These are phyloP conservation scores for Steromphala cineraria DNA, from an alignment of 2,888 invertebrate genomes.

Conservation along the genomic window DNA sequence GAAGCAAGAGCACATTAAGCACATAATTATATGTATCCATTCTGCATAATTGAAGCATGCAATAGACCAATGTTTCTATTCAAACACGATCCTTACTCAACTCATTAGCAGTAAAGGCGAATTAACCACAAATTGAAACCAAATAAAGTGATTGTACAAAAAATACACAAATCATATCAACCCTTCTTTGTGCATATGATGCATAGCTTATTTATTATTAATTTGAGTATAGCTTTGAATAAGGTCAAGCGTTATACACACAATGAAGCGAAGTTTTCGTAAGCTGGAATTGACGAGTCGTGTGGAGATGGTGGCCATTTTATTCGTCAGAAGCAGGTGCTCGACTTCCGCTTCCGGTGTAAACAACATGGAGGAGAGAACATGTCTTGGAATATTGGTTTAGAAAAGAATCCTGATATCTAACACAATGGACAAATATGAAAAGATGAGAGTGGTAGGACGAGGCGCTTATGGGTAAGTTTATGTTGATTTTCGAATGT, in stretches of 20 bases:
- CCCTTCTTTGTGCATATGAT: too few species aligned
- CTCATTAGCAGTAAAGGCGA: too few species aligned
- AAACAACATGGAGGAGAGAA: not conserved
- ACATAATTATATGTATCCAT: too few species aligned
- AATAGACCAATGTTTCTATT: too few species aligned
- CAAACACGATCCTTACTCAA: too few species aligned
- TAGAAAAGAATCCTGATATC: not conserved
- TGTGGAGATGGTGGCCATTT: constrained; percentile 16
- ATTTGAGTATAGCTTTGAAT: too few species aligned
- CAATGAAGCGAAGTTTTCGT: constrained; percentile 1
- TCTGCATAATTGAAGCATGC: too few species aligned
- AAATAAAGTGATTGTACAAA: too few species aligned
- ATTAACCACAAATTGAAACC: too few species aligned
- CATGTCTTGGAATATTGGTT: not conserved
- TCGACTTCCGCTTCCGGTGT: constrained; percentile 7
- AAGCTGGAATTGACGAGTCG: constrained; percentile 5
- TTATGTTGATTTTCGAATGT: not conserved
- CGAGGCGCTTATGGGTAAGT: constrained; percentile 77
- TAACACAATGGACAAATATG: constrained; percentile 76
- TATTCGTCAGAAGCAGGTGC: not conserved
- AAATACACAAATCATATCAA: too few species aligned
- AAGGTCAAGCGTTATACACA: not conserved
- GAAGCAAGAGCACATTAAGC: too few species aligned
- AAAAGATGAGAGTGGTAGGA: constrained; percentile 76
- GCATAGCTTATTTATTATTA: too few species aligned